Evolutionary conservation across 2,888 invertebrate genomes (phyloP).

Genomic region (Steinernema carpocapsae): DNA sequence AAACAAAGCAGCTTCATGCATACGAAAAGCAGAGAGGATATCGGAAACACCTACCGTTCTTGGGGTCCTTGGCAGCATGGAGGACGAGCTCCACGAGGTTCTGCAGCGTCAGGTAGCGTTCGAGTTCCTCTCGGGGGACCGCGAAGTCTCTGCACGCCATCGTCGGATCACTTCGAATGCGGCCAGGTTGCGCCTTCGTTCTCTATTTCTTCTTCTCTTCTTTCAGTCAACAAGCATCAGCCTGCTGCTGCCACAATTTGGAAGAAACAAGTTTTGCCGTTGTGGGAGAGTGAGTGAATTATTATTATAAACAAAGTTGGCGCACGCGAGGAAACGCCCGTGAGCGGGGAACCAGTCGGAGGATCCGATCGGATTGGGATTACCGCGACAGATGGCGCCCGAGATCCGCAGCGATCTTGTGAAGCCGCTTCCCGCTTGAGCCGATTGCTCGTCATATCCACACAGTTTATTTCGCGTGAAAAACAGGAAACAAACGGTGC

Average conservation of each 20-base stretch:
- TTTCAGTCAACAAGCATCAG: slow-evolving; percentile 1
- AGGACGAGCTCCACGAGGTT: not conserved
- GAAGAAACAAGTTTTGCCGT: slow-evolving; percentile 34
- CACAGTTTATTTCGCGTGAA: not conserved
- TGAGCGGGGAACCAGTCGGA: slow-evolving; percentile 4
- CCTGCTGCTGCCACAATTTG: slow-evolving; percentile 11
- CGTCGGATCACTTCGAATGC: slow-evolving; percentile 9
- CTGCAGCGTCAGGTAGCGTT: slow-evolving; percentile 7
- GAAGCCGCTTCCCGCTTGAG: slow-evolving; percentile 1
- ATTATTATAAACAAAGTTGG: slow-evolving; percentile 34
- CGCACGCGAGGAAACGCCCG: slow-evolving; percentile 5
- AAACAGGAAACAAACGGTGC: slow-evolving; percentile 5
- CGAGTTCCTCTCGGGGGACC: not conserved
- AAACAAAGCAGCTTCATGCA: too few relatives aligned
- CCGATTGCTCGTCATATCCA: not conserved
- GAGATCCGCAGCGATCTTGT: not conserved
- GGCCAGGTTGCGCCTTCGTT: not conserved
- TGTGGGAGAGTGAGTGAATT: slow-evolving; percentile 11
- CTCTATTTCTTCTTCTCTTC: not conserved
- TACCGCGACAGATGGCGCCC: not conserved
- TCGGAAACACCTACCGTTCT: not conserved
- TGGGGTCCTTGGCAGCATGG: slow-evolving; percentile 13
- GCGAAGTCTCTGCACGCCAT: slow-evolving; percentile 7
- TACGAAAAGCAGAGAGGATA: too few relatives aligned
- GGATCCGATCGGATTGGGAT: not conserved